Conservation (phyloP, 1,140 invertebrate species). For the Alviniconcha marisindica region DNA sequence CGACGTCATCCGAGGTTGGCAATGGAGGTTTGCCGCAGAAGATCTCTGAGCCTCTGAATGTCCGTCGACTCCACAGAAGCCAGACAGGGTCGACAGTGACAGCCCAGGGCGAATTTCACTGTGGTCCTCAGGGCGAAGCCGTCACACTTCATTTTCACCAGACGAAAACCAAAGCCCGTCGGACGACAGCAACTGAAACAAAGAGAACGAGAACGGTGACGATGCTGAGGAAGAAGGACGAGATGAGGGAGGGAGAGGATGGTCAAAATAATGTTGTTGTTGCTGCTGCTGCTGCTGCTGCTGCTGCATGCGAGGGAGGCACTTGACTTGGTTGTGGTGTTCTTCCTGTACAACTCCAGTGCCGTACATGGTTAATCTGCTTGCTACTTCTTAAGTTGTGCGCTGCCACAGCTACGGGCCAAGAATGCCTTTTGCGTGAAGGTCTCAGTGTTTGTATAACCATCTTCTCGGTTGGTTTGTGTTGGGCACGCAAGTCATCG, state of each 20-base stretch:
- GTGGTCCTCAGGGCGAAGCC: background rate
- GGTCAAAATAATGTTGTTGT: background rate
- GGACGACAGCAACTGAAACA: slow-evolving; percentile 35
- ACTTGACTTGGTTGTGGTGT: too few relatives aligned
- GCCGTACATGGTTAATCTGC: too few relatives aligned
- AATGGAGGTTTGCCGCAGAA: slow-evolving; percentile 13
- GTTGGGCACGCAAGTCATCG: too few relatives aligned
- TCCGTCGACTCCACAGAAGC: slow-evolving; percentile 1
- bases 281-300: too few relatives aligned
- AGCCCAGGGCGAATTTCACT: slow-evolving; percentile 37
- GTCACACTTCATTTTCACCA: slow-evolving; percentile 18
- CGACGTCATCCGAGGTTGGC: background rate
- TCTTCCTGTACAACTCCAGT: too few relatives aligned
- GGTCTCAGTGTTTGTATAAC: too few relatives aligned
- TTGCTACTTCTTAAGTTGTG: too few relatives aligned
- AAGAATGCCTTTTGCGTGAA: too few relatives aligned
- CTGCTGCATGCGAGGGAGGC: too few relatives aligned
- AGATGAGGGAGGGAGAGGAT: background rate
- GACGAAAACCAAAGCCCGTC: slow-evolving; percentile 33
- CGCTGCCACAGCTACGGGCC: too few relatives aligned
- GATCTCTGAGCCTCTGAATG: slow-evolving; percentile 22
- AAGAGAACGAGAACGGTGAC: background rate
- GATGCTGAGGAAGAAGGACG: too few relatives aligned
- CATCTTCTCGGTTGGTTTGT: too few relatives aligned
- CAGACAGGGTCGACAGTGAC: slow-evolving; percentile 34